These are phyloP conservation scores for Fragum whitleyi DNA, from an alignment of 2,888 invertebrate genomes.

Conservation along the genomic window DNA sequence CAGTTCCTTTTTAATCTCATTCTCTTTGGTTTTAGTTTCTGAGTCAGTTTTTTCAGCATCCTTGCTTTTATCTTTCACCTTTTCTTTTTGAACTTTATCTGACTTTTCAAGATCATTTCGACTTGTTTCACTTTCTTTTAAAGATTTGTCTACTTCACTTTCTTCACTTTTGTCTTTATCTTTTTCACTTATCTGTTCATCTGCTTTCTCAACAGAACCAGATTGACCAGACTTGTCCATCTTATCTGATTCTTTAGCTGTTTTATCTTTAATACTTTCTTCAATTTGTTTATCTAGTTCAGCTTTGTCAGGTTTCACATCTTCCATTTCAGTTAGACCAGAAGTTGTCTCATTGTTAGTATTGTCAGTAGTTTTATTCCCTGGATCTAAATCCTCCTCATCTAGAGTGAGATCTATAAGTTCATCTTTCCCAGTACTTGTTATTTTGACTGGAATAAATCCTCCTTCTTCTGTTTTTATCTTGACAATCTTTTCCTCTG, in stretches of 20 bases:
- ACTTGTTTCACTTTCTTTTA: not conserved
- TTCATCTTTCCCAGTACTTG: not conserved
- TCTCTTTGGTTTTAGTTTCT: not conserved
- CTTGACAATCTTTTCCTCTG: constrained; percentile 52
- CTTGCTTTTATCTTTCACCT: constrained; percentile 15
- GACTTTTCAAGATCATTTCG: not conserved
- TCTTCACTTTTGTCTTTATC: not conserved
- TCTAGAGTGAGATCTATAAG: constrained; percentile 67
- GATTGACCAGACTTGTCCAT: not conserved
- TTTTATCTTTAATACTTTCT: not conserved
- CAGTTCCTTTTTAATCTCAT: constrained; percentile 22
- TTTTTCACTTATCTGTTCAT: not conserved
- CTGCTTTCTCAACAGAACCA: not conserved
- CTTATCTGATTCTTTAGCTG: not conserved
- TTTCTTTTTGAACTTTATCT: constrained; percentile 10
- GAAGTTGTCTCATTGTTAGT: not conserved
- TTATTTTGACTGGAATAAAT: not conserved
- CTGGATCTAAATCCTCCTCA: not conserved
- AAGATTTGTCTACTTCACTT: not conserved
- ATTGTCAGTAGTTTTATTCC: not conserved
- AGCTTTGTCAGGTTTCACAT: constrained; percentile 27
- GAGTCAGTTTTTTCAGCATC: not conserved
- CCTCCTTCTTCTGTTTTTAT: constrained; percentile 77
- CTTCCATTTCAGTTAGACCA: constrained; percentile 29
- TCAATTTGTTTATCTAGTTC: constrained; percentile 7